Base-by-base conservation (phyloP, 2,797 vertebrate species). In the Malacoctenus gilli region DNA sequence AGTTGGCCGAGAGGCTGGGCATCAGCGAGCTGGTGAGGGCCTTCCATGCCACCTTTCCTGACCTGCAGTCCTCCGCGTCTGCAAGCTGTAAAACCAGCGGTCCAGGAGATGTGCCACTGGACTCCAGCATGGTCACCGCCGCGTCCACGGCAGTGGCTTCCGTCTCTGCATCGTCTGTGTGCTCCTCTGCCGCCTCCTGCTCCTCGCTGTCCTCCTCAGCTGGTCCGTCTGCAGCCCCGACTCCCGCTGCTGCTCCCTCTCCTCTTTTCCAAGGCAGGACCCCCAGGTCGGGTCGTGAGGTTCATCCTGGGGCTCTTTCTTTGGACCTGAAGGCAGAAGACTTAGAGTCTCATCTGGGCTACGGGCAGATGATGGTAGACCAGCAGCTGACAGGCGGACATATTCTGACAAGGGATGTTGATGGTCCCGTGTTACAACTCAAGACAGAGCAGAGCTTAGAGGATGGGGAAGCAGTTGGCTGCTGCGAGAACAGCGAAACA, bases 41-140 rank as follows among this genome's bases (percentile, higher is more conserved):
- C 0, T 99, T 96, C 31, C 96, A 98, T 6, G 90, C 93, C 0
- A 97, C 95, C 8, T 98, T 99, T 82, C 97, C 96, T 0, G 96
- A 99, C 85, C 81, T 99, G 82, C 95, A 95, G 84, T 89, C 89
- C 28, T 90, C 93, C 0, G 87, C 89, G 4, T 67, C 91, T 15
- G 75, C 89, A n/a, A n/a, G n/a, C n/a, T n/a, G n/a, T n/a, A 1
- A 61, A 28, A 31, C 28, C 0, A 66, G 79, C 2, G 22, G 64
- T 10, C 35, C 71, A 0, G 58, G 83, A 0, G 85, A 91, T 11
- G 59, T 86, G 20, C 34, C 59, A 0, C 66, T 84, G 22, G 89
- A 89, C 42, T 54, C 84, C 0, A 16, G 42, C 32, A 25, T 72
- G 50, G 53, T 58, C 0, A 7, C 52, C 0, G 57, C 65, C 7